Conservation (phyloP, 2,113 vertebrate genomes). For the Cryptotis parvus region DNA sequence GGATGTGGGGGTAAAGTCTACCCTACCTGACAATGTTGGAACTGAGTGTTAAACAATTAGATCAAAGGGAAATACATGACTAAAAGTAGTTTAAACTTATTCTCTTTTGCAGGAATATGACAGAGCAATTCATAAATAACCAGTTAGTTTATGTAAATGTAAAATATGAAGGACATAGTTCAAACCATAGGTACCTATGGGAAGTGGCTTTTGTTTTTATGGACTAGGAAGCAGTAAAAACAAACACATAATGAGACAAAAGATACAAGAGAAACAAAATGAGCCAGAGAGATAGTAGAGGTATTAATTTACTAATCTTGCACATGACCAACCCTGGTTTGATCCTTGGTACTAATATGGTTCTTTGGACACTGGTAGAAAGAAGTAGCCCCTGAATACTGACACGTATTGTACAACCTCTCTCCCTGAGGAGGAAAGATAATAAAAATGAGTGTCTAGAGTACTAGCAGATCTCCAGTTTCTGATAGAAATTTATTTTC, state of each 20-base stretch:
- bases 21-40: rapidly evolving
- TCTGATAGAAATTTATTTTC: constrained; percentile 10
- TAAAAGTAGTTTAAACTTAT: background rate
- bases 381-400: no score
- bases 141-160: background rate
- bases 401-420: no score
- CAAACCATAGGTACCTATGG: background rate
- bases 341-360: no score
- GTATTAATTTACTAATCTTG: no score
- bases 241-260: background rate
- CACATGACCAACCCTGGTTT: no score
- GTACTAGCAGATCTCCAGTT: background rate
- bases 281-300: background rate
- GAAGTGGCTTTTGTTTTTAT: background rate
- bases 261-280: constrained; percentile 2
- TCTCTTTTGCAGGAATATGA: background rate
- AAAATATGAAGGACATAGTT: background rate
- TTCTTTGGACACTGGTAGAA: no score
- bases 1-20: background rate
- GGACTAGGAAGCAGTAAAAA: background rate
- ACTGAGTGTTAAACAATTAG: background rate
- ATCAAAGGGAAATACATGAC: background rate
- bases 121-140: background rate
- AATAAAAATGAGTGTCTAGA: background rate
- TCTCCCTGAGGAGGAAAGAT: no score